Percentiles rank a stretch among this genome's conserved stretches.
Evolutionary conservation across 1,140 invertebrate species (phyloP).

Genomic region (Euura lappo): DNA sequence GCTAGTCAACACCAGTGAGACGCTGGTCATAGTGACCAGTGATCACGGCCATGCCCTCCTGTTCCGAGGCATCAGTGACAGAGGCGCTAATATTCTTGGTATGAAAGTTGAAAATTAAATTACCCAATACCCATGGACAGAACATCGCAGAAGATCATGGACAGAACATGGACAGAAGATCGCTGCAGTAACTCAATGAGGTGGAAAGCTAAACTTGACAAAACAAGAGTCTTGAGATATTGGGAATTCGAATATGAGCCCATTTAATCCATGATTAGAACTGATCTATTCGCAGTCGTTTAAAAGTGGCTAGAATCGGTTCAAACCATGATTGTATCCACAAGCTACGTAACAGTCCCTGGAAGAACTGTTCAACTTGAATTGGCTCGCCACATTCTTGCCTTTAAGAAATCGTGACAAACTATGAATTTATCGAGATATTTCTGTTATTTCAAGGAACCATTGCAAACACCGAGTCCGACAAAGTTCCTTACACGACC

Average conservation of each 20-base stretch:
- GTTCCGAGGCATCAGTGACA: slow-evolving; percentile 74
- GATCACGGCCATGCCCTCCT: slow-evolving; percentile 85
- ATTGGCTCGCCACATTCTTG: no score
- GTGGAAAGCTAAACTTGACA: background rate
- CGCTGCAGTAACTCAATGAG: background rate
- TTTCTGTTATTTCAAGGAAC: slow-evolving; percentile 59
- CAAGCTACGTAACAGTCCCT: slow-evolving; percentile 11
- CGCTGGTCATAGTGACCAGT: slow-evolving; percentile 88
- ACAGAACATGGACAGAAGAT: no score
- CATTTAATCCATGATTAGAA: no score
- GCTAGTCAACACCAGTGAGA: slow-evolving; percentile 68
- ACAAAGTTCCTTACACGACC: slow-evolving; percentile 79
- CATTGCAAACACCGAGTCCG: slow-evolving; percentile 66
- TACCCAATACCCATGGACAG: no score
- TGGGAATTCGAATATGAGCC: no score
- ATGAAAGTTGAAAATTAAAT: slow-evolving; percentile 19
- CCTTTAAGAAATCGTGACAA: background rate
- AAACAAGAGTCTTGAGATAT: no score
- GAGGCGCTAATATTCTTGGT: slow-evolving; percentile 74
- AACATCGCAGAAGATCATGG: no score
- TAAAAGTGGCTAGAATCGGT: no score
- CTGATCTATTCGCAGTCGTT: no score
- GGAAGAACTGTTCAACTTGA: background rate
- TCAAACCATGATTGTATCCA: background rate
- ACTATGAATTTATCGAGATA: slow-evolving; percentile 11